phyloP scores from a whole-genome alignment of 37 sponge, comb jelly and placozoan genomes.

The Oscarella lobularis region DNA sequence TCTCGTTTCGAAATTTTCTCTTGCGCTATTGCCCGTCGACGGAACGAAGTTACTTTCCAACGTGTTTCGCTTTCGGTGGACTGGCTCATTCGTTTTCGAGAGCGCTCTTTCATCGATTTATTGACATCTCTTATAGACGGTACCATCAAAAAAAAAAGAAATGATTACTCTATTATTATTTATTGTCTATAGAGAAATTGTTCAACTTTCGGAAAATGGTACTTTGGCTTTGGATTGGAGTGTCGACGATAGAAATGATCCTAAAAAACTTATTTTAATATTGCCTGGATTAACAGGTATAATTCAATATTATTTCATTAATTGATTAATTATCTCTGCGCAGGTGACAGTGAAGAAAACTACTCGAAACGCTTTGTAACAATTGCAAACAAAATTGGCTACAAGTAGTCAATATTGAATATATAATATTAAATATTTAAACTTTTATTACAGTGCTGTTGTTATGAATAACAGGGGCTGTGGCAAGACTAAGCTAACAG shows the following conservation, averaged over 20 bases:
- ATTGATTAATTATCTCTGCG: no score
- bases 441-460: no score
- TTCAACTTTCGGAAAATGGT: not conserved
- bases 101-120: not conserved
- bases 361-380: not conserved
- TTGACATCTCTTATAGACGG: no score
- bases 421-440: no score
- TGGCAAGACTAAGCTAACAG: not conserved
- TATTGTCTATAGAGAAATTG: slow-evolving; percentile 1
- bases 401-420: no score
- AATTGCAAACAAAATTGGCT: not conserved
- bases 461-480: slow-evolving; percentile 1
- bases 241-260: not conserved
- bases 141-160: no score
- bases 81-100: not conserved
- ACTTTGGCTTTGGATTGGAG: not conserved
- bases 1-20: not conserved
- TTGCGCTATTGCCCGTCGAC: not conserved
- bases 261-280: not conserved
- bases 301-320: no score
- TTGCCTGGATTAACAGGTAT: not conserved
- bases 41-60: not conserved
- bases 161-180: no score
- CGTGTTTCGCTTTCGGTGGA: not conserved
- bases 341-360: not conserved